Evolutionary conservation across 2,888 invertebrate species (phyloP), one percentile per base, ranked within the genome.

Genomic region (Blera fallax): DNA sequence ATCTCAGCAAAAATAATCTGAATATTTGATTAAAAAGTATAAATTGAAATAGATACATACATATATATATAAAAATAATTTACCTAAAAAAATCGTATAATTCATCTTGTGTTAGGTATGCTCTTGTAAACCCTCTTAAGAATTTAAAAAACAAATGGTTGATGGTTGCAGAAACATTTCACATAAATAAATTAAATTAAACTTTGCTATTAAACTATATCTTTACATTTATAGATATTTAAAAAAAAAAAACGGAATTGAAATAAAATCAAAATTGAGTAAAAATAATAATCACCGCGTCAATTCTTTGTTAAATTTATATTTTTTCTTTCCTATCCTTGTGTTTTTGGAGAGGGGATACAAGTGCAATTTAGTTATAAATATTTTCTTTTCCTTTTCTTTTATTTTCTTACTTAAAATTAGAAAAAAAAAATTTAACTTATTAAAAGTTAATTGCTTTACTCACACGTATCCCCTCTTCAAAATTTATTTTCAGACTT

Each of bases 401-500:
- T 62, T 56, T 79, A 54, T 52, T 62, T 67, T 14, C 45, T 60
- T 32, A 69, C 8, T 62, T 76, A 65, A 73, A n/a, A 79, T 11
- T 60, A 70, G 50, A 70, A 50, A 81, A 60, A 70, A 43, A 70
- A 50, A 81, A 60, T 72, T 67, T 40, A 73, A 82, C 64, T 78
- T 72, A 64, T 16, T 18, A 40, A 79, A 87, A 65, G 60, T 62
- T 70, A 72, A 65, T 54, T 76, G 69, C 48, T 88, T 89, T 90
- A 90, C 91, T 90, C 88, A 90, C 89, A 90, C 90, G 90, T 90
- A 89, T 91, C 91, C 91, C 91, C 91, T 91, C 91, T 91, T 91
- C 91, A 91, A 91, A 90, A 91, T 90, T 91, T 91, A 91, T 91
- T 91, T 91, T 91, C 91, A 91, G 91, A 91, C 89, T 81, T 85